Evolutionary conservation across 2,113 vertebrate species (phyloP), one percentile per base, ranked within the genome.

Genomic region (Vulpes lagopus): DNA sequence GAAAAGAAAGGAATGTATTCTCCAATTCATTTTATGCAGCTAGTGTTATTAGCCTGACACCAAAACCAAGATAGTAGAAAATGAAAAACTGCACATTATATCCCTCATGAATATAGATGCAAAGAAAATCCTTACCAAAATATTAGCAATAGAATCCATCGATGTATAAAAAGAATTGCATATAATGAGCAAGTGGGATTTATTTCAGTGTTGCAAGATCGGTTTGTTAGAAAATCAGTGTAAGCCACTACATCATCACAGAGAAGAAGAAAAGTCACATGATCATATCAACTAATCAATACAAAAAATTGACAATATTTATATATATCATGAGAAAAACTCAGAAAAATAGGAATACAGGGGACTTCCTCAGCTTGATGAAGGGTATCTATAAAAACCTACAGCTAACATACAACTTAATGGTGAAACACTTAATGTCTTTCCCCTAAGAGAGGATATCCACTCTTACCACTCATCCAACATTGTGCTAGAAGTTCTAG

Each of bases 11-110:
- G 57, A 35, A 88, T 91, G 0, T 38, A 32, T 88, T 93, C 27
- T 93, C 27, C 38, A 95, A 49, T 73, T 91, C 11, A 49, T 84
- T 90, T 91, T 95, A 74, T 81, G 65, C 92, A 96, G 23, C 53
- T 89, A 30, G 7, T 93, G 35, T 59, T 71, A 27, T 74, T 38
- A 89, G 32, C 14, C 55, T 83, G 53, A 64, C 57, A 86, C 9
- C 6, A 3, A 91, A 84, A 80, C 30, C 35, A 27, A 87, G 62
- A 30, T 17, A 35, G 8, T 65, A 88, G 32, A 91, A 53, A 55
- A 88, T 43, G 43, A 43, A 7, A 73, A 92, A 74, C 17, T 76
- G 8, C 1, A 69, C 1, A 51, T 19, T 59, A 62, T 32, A 82
- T 71, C n/a, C 25, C 25, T 94, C 19, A 8, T 79, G 25, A 78